phyloP scores from a whole-genome alignment of 2,888 invertebrate genomes.

The Leucophenga maculata region DNA sequence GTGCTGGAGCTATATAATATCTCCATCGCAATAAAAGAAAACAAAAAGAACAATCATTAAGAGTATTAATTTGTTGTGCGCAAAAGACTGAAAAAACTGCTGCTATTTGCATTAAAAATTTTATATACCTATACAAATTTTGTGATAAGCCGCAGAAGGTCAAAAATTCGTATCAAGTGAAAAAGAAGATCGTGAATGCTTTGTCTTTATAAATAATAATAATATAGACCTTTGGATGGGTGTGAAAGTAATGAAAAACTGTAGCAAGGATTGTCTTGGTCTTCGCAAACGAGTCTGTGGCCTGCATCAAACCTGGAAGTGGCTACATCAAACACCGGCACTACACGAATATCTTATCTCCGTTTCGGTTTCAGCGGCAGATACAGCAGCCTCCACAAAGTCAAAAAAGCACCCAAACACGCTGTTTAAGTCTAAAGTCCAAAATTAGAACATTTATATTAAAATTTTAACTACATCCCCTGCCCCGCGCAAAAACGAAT shows the following conservation, averaged over 20 bases:
- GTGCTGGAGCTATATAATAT: too few relatives aligned
- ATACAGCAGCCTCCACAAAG: constrained; percentile 27
- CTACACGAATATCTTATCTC: constrained; percentile 90
- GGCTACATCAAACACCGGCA: constrained; percentile 91
- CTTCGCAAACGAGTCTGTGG: constrained; percentile 90
- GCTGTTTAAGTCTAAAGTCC: constrained; percentile 59
- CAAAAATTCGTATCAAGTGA: neutral
- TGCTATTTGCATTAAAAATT: constrained; percentile 33
- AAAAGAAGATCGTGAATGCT: constrained; percentile 9
- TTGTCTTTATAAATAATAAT: neutral
- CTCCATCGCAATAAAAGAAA: too few relatives aligned
- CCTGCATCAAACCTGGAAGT: constrained; percentile 95
- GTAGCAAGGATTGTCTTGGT: constrained; percentile 78
- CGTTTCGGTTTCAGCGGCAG: constrained; percentile 67
- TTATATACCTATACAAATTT: constrained; percentile 9
- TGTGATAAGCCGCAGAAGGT: neutral
- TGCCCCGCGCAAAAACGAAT: neutral
- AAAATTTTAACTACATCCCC: constrained; percentile 31
- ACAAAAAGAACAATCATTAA: constrained; percentile 19
- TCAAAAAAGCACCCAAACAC: constrained; percentile 30
- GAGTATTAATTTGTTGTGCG: constrained; percentile 37
- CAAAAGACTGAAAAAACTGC: constrained; percentile 33
- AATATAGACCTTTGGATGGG: constrained; percentile 63
- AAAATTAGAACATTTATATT: constrained; percentile 52
- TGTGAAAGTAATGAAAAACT: constrained; percentile 67